phyloP scores from a whole-genome alignment of 2,113 vertebrate species.

The Chaetorhynchus papuensis region DNA sequence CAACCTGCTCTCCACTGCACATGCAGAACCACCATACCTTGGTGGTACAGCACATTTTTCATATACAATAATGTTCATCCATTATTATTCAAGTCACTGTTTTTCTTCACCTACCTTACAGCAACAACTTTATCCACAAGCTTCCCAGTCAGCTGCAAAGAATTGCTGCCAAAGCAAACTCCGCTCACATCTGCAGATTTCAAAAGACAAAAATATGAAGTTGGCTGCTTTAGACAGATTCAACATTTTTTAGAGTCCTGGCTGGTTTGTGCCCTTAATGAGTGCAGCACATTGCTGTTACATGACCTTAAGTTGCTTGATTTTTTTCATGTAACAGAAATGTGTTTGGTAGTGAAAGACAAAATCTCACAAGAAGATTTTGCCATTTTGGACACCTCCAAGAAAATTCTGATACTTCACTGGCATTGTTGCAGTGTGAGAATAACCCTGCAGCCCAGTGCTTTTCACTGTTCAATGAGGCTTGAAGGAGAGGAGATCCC shows the following conservation, averaged over 20 bases:
- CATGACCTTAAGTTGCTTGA: not conserved
- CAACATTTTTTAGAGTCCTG: not conserved
- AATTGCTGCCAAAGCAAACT: slow-evolving; percentile 76
- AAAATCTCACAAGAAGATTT: not conserved
- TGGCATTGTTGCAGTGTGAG: not conserved
- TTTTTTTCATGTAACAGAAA: not conserved
- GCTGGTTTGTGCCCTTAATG: not conserved
- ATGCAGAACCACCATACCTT: not conserved
- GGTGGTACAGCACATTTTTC: not conserved
- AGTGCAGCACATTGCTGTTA: not conserved
- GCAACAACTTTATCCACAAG: slow-evolving; percentile 83
- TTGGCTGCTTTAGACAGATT: not conserved
- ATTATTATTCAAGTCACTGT: not conserved
- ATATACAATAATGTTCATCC: not conserved
- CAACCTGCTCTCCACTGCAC: not conserved
- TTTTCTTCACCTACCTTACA: slow-evolving; percentile 76
- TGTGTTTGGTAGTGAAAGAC: not conserved
- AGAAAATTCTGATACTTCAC: not conserved
- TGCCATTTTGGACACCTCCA: not conserved
- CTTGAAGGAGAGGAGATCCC: not conserved
- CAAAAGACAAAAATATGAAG: slow-evolving; percentile 18
- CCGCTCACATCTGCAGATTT: slow-evolving; percentile 78
- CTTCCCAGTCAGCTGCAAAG: slow-evolving; percentile 82
- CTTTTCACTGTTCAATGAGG: not conserved
- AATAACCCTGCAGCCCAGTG: not conserved